Percentiles rank a stretch among this genome's conserved stretches.
Evolutionary conservation across 2,113 vertebrate genomes (phyloP).

Genomic region (Cyphomyrus plagiostoma): DNA sequence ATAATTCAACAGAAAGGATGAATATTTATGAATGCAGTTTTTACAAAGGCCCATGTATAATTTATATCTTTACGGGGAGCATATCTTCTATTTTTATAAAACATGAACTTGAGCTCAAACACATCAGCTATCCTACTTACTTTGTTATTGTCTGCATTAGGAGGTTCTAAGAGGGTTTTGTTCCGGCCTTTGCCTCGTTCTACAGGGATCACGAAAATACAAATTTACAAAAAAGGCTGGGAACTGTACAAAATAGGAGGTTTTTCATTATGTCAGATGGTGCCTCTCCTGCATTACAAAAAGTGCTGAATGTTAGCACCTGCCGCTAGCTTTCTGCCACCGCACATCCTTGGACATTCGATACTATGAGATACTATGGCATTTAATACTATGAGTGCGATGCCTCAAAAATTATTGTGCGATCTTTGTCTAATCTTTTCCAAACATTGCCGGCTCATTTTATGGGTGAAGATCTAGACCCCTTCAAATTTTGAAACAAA

Average conservation of each 20-base stretch:
- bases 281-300: not conserved
- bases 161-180: not conserved
- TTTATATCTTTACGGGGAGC: not conserved
- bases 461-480: not conserved
- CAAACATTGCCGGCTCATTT: not conserved
- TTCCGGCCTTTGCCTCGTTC: not conserved
- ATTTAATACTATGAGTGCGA: not conserved
- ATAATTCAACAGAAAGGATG: conserved; percentile 3
- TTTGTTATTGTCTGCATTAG: not conserved
- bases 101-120: not conserved
- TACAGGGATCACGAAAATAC: not conserved
- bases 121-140: not conserved
- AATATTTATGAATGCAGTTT: conserved; percentile 2
- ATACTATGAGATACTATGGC: not conserved
- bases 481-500: not conserved
- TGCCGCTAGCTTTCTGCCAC: not conserved
- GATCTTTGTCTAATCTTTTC: not conserved
- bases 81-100: not conserved
- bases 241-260: not conserved
- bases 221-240: not conserved
- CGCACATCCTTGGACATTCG: not conserved
- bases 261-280: not conserved
- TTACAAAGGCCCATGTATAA: not conserved
- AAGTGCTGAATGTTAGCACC: not conserved
- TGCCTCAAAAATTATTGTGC: not conserved